Evolutionary conservation across 2,888 invertebrate species (phyloP).

Genomic region (Erpobdella octoculata): DNA sequence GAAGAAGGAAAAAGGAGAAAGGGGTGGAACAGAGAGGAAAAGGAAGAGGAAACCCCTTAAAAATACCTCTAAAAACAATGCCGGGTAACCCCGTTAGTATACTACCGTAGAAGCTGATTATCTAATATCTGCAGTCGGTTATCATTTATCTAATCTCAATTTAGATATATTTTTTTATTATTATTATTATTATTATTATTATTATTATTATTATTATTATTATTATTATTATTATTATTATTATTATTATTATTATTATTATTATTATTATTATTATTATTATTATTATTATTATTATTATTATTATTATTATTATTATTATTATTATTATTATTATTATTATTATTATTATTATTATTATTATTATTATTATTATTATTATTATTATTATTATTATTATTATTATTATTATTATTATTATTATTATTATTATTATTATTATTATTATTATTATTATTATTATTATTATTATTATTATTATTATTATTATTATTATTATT

Average conservation of each 20-base stretch:
- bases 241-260: not conserved
- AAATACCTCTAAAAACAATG: no score
- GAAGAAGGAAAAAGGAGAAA: no score
- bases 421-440: not conserved
- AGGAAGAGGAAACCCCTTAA: no score
- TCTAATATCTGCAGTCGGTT: no score
- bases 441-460: not conserved
- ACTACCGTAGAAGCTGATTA: no score
- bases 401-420: not conserved
- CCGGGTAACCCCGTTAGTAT: no score
- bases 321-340: not conserved
- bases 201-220: not conserved
- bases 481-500: not conserved
- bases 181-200: not conserved
- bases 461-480: not conserved
- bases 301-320: not conserved
- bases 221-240: not conserved
- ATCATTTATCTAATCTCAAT: no score
- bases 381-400: not conserved
- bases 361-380: not conserved
- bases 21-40: no score
- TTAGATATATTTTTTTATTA: no score
- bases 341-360: not conserved
- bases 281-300: not conserved
- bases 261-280: not conserved